Base-by-base conservation (phyloP, 2,888 invertebrate species). In the Lasioglossum villosulum region DNA sequence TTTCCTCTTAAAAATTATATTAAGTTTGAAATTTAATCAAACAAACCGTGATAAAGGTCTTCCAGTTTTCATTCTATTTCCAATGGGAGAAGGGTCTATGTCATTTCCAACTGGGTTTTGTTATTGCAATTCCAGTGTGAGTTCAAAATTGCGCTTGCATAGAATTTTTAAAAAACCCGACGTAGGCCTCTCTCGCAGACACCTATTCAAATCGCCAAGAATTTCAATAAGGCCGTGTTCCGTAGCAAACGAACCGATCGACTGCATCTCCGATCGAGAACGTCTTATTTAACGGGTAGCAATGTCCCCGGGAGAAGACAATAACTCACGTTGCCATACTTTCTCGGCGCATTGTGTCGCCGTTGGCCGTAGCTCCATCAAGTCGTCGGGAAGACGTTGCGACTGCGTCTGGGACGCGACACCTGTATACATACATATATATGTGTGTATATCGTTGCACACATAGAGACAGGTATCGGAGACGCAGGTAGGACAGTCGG, bases 401-500 rank as follows among this genome's bases (percentile, higher is more conserved):
- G 16, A 27, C 59, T 59, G 27, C 59, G 27, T 27, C 14, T 27
- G 27, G 16, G 27, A 16, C 30, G 71, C 42, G 27, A 16, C 30
- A n/a, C 16, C 10, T 68, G 34, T 30, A 66, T 30, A 16, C 23
- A n/a, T 52, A n/a, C 3, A n/a, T 52, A 14, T 16, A 5, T 59
- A 30, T 14, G 45, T 27, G 19, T 39, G 59, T 27, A 59, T 39
- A 39, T 39, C 37, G 42, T 66, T 42, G 37, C 30, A 19, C 78
- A 27, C 74, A 75, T 75, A 30, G 63, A 73, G 75, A 56, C 42
- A 52, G n/a, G 74, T 59, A 72, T 56, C 71, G 71, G 52, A 78
- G 71, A 52, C 52, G 19, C 56, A 59, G 34, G 56, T 37, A 19
- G 71, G 75, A 6, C 66, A 37, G 56, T 48, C 71, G 48, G 34